Conservation (phyloP, 1,140 invertebrate genomes). For the Drosophila orena region DNA sequence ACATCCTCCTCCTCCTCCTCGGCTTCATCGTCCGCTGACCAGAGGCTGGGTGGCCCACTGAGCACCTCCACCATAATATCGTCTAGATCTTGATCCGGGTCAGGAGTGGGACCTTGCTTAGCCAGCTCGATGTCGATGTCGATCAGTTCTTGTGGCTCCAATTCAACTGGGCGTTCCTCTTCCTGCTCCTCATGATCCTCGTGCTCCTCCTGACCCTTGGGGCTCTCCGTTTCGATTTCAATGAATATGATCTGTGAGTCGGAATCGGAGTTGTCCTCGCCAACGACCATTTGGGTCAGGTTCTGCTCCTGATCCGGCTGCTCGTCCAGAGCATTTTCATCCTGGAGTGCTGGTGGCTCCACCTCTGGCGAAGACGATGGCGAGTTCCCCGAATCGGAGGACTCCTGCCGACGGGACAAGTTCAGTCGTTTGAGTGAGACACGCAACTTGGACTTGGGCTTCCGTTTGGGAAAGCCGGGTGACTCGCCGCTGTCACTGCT, state of each 20-base stretch:
- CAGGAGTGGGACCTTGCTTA: neutral
- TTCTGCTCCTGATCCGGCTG: slow-evolving; percentile 6
- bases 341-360: slow-evolving; percentile 13
- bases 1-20: slow-evolving; percentile 2
- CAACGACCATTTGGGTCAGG: neutral
- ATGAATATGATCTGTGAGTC: slow-evolving; percentile 63
- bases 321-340: slow-evolving; percentile 38
- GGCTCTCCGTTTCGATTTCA: slow-evolving; percentile 50
- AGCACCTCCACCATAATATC: slow-evolving; percentile 34
- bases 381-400: slow-evolving; percentile 47
- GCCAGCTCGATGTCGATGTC: slow-evolving; percentile 11
- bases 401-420: slow-evolving; percentile 15
- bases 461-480: neutral
- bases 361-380: slow-evolving; percentile 13
- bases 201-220: slow-evolving; percentile 8
- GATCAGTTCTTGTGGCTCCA: neutral
- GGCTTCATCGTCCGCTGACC: slow-evolving; percentile 30
- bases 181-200: slow-evolving; percentile 10
- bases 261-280: slow-evolving; percentile 17
- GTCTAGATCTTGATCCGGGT: neutral
- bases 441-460: slow-evolving; percentile 51
- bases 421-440: slow-evolving; percentile 59
- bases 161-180: neutral
- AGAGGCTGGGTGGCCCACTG: slow-evolving; percentile 31
- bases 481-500: slow-evolving; percentile 11